Evolutionary conservation across 2,888 invertebrate species (phyloP).

Genomic region (Antitype chi): DNA sequence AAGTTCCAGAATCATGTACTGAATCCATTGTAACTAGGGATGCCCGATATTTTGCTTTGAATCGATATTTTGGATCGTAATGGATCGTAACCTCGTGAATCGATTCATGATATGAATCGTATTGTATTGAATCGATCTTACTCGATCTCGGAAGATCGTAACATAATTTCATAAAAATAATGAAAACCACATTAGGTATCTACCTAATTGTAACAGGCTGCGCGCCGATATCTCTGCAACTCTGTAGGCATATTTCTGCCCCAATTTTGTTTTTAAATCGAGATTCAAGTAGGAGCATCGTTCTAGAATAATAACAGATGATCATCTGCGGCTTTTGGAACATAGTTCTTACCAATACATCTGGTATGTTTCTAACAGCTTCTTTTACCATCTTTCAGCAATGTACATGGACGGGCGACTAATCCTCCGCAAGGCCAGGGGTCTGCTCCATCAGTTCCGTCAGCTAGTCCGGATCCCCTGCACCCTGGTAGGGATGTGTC

Average conservation of each 20-base stretch:
- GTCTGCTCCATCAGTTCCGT: constrained; percentile 97
- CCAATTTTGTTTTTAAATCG: neutral
- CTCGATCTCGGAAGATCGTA: no score
- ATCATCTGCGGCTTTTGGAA: neutral
- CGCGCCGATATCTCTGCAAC: no score
- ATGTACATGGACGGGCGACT: constrained; percentile 99
- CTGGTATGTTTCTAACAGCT: neutral
- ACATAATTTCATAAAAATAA: no score
- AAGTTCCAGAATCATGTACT: no score
- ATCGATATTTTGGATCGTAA: no score
- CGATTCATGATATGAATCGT: no score
- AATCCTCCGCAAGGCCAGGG: constrained; percentile 97
- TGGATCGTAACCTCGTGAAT: no score
- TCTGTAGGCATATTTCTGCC: neutral
- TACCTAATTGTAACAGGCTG: no score
- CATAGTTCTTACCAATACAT: neutral
- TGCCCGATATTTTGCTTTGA: no score
- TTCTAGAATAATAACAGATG: neutral
- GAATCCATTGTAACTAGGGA: no score
- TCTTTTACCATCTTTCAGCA: constrained; percentile 87
- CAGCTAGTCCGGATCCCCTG: constrained; percentile 96
- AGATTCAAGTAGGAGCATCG: neutral
- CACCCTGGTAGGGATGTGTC: constrained; percentile 96
- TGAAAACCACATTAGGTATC: no score
- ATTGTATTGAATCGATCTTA: no score